Evolutionary conservation across 2,113 vertebrate species (phyloP), one percentile per base, ranked within the genome.

Genomic region (Lathamus discolor): DNA sequence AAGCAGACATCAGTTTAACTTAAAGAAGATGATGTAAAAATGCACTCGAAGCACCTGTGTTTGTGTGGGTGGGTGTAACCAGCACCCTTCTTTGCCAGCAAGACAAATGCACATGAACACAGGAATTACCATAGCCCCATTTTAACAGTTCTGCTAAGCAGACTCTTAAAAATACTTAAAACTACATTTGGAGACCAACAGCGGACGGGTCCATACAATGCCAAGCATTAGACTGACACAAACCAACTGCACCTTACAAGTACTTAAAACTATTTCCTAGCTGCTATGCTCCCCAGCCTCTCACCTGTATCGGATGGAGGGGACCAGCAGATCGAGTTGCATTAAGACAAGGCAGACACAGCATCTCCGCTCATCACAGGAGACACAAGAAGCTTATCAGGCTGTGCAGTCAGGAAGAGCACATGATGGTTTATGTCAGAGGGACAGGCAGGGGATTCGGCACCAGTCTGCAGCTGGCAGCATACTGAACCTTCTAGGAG

Each of bases 401-500:
- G 43, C 9, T 2, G 2, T 41, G 46, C 68, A 86, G 66, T 28
- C 8, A 5, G 29, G 64, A 79, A 76, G 43, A 75, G 80, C 74
- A 62, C 76, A 33, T 0, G 9, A 7, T 70, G 33, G 25, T 89
- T 91, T 84, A 48, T 78, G 91, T 76, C 81, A 93, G 69, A 19
- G 70, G 62, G 43, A 83, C 61, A 62, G 64, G 57, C 29, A 77
- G 76, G 61, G 90, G 51, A 75, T 41, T 67, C 79, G 35, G 94
- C 94, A 86, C n/a, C 2, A 64, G 55, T 48, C 59, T 79, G 79
- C 4, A n/a, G 90, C 88, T 92, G 77, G 81, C 10, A 86, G 80
- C 61, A 83, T 74, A 86, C 33, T 39, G 95, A 97, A 95, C 80
- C 80, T 95, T 95, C 94, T 37, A 69, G 91, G 76, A 64, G 52